Conservation (phyloP, 2,797 vertebrate genomes). For the Crypturellus tataupa region DNA sequence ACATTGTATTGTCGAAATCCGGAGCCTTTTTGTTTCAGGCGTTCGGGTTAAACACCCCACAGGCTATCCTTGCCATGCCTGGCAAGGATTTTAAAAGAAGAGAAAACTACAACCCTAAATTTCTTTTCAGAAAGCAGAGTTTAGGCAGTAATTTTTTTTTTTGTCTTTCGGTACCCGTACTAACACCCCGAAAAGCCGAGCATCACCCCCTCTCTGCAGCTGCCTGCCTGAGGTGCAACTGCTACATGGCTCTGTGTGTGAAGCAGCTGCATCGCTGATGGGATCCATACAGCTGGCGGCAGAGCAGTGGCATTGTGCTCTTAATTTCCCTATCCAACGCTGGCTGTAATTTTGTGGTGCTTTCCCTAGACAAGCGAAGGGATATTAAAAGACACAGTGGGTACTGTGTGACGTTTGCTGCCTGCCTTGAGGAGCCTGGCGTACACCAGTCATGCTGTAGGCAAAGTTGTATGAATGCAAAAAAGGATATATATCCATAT, state of each 20-base stretch:
- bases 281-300: constrained; percentile 55
- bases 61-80: neutral
- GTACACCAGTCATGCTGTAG: constrained; percentile 3
- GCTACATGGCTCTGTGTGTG: constrained; percentile 58
- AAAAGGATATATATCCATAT: constrained; percentile 43
- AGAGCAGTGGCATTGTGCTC: constrained; percentile 52
- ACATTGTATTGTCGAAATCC: neutral
- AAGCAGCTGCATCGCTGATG: constrained; percentile 64
- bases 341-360: constrained; percentile 49
- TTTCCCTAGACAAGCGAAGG: constrained; percentile 55
- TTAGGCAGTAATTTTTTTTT: neutral
- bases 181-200: neutral
- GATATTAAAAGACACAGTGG: constrained; percentile 14
- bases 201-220: too few species aligned
- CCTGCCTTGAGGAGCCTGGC: constrained; percentile 16
- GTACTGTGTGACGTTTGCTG: constrained; percentile 34
- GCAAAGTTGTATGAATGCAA: constrained; percentile 39
- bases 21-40: constrained; percentile 39
- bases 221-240: constrained; percentile 59
- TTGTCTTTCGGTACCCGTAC: neutral
- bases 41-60: constrained; percentile 24
- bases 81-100: constrained; percentile 23
- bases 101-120: neutral
- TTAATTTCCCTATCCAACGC: constrained; percentile 65
- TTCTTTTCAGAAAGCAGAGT: constrained; percentile 17